These are phyloP conservation scores for Hafferia zeledoni DNA, from an alignment of 2,797 vertebrate genomes.

Conservation along the genomic window DNA sequence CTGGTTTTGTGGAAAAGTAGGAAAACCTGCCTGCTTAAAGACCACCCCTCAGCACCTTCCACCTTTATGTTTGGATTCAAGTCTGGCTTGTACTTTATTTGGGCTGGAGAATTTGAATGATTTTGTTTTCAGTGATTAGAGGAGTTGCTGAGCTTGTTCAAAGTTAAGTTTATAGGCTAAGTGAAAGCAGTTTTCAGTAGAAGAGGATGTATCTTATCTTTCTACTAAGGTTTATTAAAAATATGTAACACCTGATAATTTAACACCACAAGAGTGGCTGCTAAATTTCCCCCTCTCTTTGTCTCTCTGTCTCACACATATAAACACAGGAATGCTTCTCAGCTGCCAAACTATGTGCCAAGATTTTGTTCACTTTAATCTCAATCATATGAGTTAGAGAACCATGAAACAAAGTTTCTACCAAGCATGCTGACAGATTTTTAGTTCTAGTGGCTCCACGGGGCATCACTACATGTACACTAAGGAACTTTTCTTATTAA, in stretches of 20 bases:
- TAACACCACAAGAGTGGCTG: neutral
- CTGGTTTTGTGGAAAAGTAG: neutral
- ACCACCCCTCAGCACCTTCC: neutral
- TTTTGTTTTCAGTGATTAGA: neutral
- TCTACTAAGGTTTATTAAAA: constrained; percentile 41
- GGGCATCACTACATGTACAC: neutral
- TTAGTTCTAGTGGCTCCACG: constrained; percentile 34
- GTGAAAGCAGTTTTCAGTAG: neutral
- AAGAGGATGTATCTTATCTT: constrained; percentile 30
- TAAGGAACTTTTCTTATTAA: constrained; percentile 36
- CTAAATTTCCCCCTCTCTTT: constrained; percentile 8
- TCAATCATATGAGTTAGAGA: constrained; percentile 54
- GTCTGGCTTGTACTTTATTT: neutral
- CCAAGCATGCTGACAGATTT: constrained; percentile 51
- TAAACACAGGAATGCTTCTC: constrained; percentile 32
- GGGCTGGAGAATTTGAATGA: neutral
- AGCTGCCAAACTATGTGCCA: constrained; percentile 54
- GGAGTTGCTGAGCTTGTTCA: neutral
- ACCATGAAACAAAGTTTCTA: constrained; percentile 55
- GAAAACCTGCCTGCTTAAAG: neutral
- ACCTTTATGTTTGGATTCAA: neutral
- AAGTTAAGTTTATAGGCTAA: neutral
- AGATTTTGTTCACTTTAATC: constrained; percentile 64
- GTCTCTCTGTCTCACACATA: neutral
- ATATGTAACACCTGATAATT: constrained; percentile 64